Conservation (phyloP, 2,888 invertebrate species). For the Phania funesta region DNA sequence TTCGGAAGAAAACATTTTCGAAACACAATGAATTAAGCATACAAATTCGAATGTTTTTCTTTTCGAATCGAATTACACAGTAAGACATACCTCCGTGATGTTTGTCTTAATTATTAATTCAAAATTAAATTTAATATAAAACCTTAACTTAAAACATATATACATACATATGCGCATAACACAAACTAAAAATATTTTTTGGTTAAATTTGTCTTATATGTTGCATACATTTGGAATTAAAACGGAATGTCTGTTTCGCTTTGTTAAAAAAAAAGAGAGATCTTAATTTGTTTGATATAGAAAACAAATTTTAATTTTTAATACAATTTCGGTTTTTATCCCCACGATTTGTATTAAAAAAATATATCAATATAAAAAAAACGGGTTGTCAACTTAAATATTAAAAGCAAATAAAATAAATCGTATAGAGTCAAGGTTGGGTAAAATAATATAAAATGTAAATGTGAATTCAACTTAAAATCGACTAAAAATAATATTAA, state of each 20-base stretch:
- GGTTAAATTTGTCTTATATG: conserved; percentile 24
- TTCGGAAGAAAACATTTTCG: no score
- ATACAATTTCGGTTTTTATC: background rate
- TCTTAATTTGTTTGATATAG: conserved; percentile 32
- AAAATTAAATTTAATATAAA: background rate
- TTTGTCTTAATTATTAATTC: no score
- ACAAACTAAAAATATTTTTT: conserved; percentile 28
- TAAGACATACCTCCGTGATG: no score
- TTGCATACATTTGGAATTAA: conserved; percentile 31
- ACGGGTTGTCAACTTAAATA: background rate
- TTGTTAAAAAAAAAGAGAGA: conserved; percentile 25
- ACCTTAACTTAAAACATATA: background rate
- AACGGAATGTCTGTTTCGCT: conserved; percentile 59
- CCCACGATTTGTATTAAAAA: conserved; percentile 21
- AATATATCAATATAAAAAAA: conserved; percentile 44
- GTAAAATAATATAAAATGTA: background rate
- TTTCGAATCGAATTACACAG: no score
- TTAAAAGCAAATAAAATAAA: background rate
- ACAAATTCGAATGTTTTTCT: no score
- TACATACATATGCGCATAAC: background rate
- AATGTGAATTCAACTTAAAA: background rate
- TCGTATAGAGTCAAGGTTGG: conserved; percentile 17
- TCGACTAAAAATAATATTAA: background rate
- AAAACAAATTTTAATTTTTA: conserved; percentile 17
- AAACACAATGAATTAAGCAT: no score